Evolutionary conservation across 2,888 invertebrate genomes (phyloP).

Genomic region (Drosophila monieri): DNA sequence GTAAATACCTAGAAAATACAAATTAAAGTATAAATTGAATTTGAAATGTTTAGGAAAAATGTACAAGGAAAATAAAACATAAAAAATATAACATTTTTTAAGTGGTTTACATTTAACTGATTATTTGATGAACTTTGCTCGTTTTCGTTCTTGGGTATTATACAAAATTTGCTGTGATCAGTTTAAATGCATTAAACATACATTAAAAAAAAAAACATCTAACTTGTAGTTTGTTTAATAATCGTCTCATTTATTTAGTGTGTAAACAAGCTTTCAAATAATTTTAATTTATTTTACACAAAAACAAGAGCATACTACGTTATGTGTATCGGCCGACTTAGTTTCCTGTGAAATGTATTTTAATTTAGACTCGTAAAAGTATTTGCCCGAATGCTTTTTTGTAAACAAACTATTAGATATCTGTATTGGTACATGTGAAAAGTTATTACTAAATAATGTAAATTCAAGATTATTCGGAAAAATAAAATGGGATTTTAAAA

Average conservation of each 20-base stretch:
- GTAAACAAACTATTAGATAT: slow-evolving; percentile 36
- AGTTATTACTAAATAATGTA: slow-evolving; percentile 54
- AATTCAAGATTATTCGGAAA: slow-evolving; percentile 56
- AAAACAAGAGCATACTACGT: slow-evolving; percentile 3
- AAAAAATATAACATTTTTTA: slow-evolving; percentile 3
- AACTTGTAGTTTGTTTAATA: slow-evolving; percentile 34
- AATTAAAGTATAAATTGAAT: slow-evolving; percentile 12
- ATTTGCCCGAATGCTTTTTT: slow-evolving; percentile 33
- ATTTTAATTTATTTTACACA: slow-evolving; percentile 53
- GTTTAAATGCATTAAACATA: slow-evolving; percentile 58
- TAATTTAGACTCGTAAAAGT: slow-evolving; percentile 12
- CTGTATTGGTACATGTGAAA: slow-evolving; percentile 54
- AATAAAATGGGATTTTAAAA: slow-evolving; percentile 66
- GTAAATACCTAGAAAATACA: slow-evolving; percentile 56
- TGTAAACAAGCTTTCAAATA: slow-evolving; percentile 42
- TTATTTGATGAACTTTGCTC: slow-evolving; percentile 17
- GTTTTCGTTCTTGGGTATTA: slow-evolving; percentile 59
- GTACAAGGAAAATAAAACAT: slow-evolving; percentile 14
- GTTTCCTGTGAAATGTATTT: slow-evolving; percentile 45
- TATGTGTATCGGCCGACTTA: slow-evolving; percentile 20
- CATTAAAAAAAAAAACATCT: slow-evolving; percentile 33
- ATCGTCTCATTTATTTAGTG: slow-evolving; percentile 66
- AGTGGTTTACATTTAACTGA: not conserved
- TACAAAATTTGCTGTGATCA: slow-evolving; percentile 74
- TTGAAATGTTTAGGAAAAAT: slow-evolving; percentile 35